Conservation (phyloP, 1,140 invertebrate species). For the Cydia amplana region DNA sequence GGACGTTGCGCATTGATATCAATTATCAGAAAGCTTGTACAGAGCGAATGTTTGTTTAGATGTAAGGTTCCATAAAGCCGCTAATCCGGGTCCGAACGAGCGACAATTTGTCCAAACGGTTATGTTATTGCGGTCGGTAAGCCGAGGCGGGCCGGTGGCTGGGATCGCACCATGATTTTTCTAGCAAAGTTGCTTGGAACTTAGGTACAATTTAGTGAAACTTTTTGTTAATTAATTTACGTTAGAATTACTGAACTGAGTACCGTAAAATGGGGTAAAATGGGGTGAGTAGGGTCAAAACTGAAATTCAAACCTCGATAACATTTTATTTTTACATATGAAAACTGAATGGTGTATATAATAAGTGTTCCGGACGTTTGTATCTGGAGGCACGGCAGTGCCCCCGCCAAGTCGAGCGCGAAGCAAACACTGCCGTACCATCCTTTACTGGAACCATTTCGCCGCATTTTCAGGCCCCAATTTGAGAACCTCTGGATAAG, state of each 20-base stretch:
- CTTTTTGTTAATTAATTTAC: conserved; percentile 35
- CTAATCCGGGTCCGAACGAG: conserved; percentile 67
- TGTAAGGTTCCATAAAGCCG: conserved; percentile 68
- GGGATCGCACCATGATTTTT: conserved; percentile 58
- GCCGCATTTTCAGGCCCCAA: no score
- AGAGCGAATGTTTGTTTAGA: conserved; percentile 42
- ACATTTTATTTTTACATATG: no score
- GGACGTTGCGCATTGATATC: conserved; percentile 68
- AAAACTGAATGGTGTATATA: no score
- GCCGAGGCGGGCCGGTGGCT: conserved; percentile 45
- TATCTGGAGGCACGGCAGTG: no score
- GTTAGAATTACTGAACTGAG: neutral
- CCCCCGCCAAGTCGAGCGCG: no score
- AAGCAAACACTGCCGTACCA: no score
- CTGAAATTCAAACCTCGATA: no score
- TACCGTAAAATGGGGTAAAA: no score
- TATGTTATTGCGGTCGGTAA: conserved; percentile 75
- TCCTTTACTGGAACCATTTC: no score
- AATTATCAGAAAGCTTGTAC: conserved; percentile 66
- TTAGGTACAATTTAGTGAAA: conserved; percentile 38
- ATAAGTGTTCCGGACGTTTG: no score
- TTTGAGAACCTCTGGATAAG: no score
- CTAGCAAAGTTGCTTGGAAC: conserved; percentile 49
- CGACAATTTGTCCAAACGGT: conserved; percentile 76
- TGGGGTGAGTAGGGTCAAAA: no score